Base-by-base conservation (phyloP, 1,140 invertebrate genomes). In the Mamestra configurata region DNA sequence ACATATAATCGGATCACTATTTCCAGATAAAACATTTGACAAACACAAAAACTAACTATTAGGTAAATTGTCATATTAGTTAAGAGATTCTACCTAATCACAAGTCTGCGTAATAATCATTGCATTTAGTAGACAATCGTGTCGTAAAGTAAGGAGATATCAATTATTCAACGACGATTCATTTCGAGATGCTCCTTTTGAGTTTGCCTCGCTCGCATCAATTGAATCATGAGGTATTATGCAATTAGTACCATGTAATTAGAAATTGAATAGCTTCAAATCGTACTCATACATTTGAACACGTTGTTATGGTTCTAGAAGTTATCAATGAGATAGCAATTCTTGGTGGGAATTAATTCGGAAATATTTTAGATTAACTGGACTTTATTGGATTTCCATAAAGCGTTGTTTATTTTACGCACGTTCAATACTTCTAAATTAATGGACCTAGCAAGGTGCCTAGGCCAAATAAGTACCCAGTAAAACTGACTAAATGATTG, bases 101-200 rank as follows among this genome's bases (percentile, higher is more conserved):
- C 61, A 7, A 11, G 35, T 66, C 61, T 66, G 61, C 35, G 10
- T 40, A 22, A 13, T 51, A 71, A 53, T 71, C 68, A 51, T 71
- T 71, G 68, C 40, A 55, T 66, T 59, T 64, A 55, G 55, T 71
- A 83, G 82, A 81, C 68, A 76, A 76, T 83, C 77, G 46, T 71
- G 81, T 81, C 78, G 79, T 80, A 76, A 83, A 80, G 77, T 61
- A 70, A 79, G 72, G 66, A 71, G 70, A 81, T 79, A 85, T 85
- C 82, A 86, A 86, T 83, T 84, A 83, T 86, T 86, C 85, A 82
- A 82, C 70, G 72, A 71, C 81, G 68, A 80, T 84, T 86, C 83
- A 83, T 84, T 84, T 81, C 8, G 61, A 80, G 77, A 81, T 78
- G 81, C 77, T 78, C 78, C 77, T 80, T 85, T 79, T 78, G 75